These are phyloP conservation scores for Alitta virens DNA, from an alignment of 2,888 invertebrate species.

Conservation along the genomic window DNA sequence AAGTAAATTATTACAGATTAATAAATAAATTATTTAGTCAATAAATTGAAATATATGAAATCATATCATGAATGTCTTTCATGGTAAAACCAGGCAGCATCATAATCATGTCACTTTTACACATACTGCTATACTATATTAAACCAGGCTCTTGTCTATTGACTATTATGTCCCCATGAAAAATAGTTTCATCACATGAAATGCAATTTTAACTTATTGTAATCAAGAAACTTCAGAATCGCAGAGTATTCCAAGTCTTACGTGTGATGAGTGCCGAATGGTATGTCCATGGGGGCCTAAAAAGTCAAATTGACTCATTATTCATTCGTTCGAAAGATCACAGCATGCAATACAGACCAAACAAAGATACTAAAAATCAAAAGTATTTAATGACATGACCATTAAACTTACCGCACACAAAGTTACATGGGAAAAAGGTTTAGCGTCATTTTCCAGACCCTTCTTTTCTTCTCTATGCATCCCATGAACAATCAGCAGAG, in stretches of 20 bases:
- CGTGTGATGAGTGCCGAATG: slow-evolving; percentile 86
- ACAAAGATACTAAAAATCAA: background rate
- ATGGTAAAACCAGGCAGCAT: too few species aligned
- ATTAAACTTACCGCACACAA: slow-evolving; percentile 48
- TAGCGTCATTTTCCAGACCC: slow-evolving; percentile 60
- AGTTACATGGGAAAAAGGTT: slow-evolving; percentile 42
- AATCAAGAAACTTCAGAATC: too few species aligned
- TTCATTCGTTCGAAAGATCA: background rate
- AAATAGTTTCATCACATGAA: too few species aligned
- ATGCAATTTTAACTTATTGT: too few species aligned
- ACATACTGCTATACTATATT: too few species aligned
- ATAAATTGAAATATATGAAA: too few species aligned
- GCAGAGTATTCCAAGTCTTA: too few species aligned
- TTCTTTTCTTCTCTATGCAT: slow-evolving; percentile 63
- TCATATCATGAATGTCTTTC: too few species aligned
- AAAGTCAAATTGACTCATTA: slow-evolving; percentile 56
- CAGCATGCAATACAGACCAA: background rate
- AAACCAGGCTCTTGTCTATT: too few species aligned
- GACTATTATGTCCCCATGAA: too few species aligned
- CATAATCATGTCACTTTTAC: too few species aligned
- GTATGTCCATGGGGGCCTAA: slow-evolving; percentile 71
- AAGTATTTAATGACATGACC: background rate
- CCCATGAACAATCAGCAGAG: slow-evolving; percentile 74
- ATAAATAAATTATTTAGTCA: background rate
- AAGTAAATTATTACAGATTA: too few species aligned